Evolutionary conservation across 2,113 vertebrate species (phyloP), one percentile per base, ranked within the genome.

Genomic region (Pungitius pungitius): DNA sequence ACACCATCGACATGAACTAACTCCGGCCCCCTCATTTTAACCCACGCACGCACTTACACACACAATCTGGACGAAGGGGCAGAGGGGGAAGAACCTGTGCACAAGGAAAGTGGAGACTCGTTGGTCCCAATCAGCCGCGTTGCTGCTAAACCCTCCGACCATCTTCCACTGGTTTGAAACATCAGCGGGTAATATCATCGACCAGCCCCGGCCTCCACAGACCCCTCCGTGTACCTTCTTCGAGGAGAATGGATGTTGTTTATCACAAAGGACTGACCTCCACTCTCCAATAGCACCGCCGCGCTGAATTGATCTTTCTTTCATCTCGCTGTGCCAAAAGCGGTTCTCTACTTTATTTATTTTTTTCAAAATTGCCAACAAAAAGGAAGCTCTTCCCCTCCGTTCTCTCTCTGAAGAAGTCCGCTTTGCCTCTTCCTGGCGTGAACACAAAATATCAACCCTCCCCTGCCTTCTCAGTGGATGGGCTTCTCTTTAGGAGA

Each of bases 1-100:
- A 99, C 89, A 99, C 98, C 83, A 99, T 99, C 57, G 98, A 99
- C 92, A 97, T 99, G 96, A 99, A 96, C 93, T 99, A 94, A 96
- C 80, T 6, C 61, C 9, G 15, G 9, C 56, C 33, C 2, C 24
- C 64, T 33, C 47, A 4, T 33, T 63, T 71, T 1, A 22, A 37
- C 62, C 37, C 58, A 12, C 55, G 40, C 55, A 70, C 24, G 20
- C 51, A 49, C 27, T 1, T 26, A 26, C 59, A 65, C 59, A 60
- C 8, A 18, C 56, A 69, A 64, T 72, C 54, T 68, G 72, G 39
- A 52, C 1, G n/a, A 27, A 58, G 73, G 80, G n/a, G 59, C 26
- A 35, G 49, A 43, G 40, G 45, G 66, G 71, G 52, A 14, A 13
- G 51, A 69, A 54, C 51, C 4, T 24, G 62, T 27, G 45, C 27